Percentiles rank a stretch among this genome's conserved stretches.
phyloP scores from a whole-genome alignment of 2,888 invertebrate species.

The Rhagium mordax region DNA sequence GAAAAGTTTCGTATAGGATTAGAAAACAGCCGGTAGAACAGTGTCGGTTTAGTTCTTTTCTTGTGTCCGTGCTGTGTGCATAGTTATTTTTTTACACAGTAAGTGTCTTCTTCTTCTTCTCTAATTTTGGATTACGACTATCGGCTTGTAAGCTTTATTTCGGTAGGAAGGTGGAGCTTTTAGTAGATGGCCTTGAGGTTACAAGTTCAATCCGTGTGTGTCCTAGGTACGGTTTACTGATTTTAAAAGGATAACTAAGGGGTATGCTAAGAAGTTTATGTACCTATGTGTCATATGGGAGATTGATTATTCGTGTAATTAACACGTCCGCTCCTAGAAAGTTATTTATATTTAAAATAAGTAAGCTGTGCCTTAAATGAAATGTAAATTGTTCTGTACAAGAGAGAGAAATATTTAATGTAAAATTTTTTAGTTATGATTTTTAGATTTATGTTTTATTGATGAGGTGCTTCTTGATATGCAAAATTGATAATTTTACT shows the following conservation, averaged over 20 bases:
- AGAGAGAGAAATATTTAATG: background rate
- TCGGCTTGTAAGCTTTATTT: conserved; percentile 31
- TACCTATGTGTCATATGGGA: no score
- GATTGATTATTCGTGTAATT: no score
- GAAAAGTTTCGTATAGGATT: conserved; percentile 66
- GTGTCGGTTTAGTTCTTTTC: conserved; percentile 67
- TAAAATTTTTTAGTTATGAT: background rate
- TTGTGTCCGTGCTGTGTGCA: conserved; percentile 66
- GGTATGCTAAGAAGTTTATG: background rate
- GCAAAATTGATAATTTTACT: no score
- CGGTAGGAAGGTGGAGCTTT: conserved; percentile 35
- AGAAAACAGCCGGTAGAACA: conserved; percentile 67
- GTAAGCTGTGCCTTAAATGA: background rate
- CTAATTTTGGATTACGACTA: conserved; percentile 35
- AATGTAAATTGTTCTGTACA: background rate
- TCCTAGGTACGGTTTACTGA: conserved; percentile 6
- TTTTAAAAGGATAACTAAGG: conserved; percentile 17
- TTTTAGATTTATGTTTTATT: no score
- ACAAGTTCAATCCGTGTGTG: conserved; percentile 13
- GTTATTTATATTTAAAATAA: conserved; percentile 7
- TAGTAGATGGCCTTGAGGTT: conserved; percentile 33
- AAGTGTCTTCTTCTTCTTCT: conserved; percentile 55
- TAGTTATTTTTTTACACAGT: conserved; percentile 56
- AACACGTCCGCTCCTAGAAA: background rate
- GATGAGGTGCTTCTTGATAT: no score